These are phyloP conservation scores for Pteria penguin DNA, from an alignment of 2,888 invertebrate genomes.

Conservation along the genomic window DNA sequence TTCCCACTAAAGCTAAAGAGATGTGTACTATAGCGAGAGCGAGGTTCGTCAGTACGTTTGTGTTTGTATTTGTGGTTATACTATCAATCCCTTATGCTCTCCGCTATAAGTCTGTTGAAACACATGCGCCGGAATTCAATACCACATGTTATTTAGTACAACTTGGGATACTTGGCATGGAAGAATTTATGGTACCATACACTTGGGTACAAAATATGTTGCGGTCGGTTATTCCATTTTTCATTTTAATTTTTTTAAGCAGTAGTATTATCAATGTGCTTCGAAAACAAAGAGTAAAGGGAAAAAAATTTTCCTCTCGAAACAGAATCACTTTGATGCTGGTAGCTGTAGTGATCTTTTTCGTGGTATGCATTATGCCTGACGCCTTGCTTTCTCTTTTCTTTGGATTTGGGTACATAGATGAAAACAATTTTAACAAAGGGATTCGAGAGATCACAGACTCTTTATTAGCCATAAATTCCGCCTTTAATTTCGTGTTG, in stretches of 20 bases:
- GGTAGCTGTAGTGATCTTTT: slow-evolving; percentile 76
- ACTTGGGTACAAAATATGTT: slow-evolving; percentile 75
- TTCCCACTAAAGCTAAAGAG: slow-evolving; percentile 66
- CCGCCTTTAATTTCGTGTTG: slow-evolving; percentile 77
- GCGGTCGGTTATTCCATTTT: slow-evolving; percentile 76
- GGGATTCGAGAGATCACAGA: slow-evolving; percentile 79
- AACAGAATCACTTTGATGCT: slow-evolving; percentile 79
- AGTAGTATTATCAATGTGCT: slow-evolving; percentile 75
- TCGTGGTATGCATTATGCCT: slow-evolving; percentile 78
- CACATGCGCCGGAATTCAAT: slow-evolving; percentile 57
- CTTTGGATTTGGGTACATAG: slow-evolving; percentile 78
- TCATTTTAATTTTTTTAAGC: slow-evolving; percentile 74
- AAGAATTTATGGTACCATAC: slow-evolving; percentile 72
- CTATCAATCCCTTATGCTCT: slow-evolving; percentile 75
- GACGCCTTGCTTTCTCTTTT: slow-evolving; percentile 79
- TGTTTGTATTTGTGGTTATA: slow-evolving; percentile 72
- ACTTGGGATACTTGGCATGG: slow-evolving; percentile 66
- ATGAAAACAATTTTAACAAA: slow-evolving; percentile 72
- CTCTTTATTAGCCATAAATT: slow-evolving; percentile 76
- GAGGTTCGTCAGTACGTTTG: slow-evolving; percentile 65
- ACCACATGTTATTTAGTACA: slow-evolving; percentile 60
- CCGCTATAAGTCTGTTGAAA: slow-evolving; percentile 68
- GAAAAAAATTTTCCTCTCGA: slow-evolving; percentile 71
- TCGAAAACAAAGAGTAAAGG: slow-evolving; percentile 68
- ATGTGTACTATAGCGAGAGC: slow-evolving; percentile 69